phyloP scores from a whole-genome alignment of 2,113 vertebrate genomes.

The Ceyx cyanopectus region DNA sequence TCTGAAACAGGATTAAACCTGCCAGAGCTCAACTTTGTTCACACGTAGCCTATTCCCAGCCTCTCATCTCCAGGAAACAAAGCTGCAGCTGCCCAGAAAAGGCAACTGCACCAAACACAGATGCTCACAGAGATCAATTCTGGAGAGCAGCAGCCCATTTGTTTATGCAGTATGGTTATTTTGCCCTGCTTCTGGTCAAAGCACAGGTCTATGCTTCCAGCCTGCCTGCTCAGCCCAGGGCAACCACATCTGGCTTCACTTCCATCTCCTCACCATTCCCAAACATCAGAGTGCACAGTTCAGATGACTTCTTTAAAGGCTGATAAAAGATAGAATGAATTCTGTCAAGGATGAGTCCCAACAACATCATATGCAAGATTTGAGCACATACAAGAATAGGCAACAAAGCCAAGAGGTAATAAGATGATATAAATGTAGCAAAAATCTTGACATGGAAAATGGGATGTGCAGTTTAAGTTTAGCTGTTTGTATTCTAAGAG shows the following conservation, averaged over 20 bases:
- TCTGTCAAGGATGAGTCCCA: not conserved
- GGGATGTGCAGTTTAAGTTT: not conserved
- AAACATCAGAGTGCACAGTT: not conserved
- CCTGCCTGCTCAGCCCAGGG: not conserved
- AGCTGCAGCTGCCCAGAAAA: not conserved
- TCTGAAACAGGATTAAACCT: not conserved
- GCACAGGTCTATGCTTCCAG: not conserved
- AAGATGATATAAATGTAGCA: not conserved
- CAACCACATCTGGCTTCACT: not conserved
- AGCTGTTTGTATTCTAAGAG: not conserved
- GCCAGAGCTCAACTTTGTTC: not conserved
- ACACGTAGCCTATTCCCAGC: not conserved
- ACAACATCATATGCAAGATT: not conserved
- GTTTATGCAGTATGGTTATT: not conserved
- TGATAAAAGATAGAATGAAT: not conserved
- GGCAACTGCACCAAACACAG: not conserved
- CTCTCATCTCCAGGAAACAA: not conserved
- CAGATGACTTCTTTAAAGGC: not conserved
- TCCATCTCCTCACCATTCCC: not conserved
- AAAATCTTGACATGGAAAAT: not conserved
- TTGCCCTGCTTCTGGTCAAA: not conserved
- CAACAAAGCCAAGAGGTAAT: not conserved
- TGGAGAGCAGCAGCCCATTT: not conserved
- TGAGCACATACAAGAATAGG: not conserved
- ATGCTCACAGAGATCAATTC: accelerated